Base-by-base conservation (phyloP, 1,140 invertebrate species). In the Macrosteles quadrilineatus region DNA sequence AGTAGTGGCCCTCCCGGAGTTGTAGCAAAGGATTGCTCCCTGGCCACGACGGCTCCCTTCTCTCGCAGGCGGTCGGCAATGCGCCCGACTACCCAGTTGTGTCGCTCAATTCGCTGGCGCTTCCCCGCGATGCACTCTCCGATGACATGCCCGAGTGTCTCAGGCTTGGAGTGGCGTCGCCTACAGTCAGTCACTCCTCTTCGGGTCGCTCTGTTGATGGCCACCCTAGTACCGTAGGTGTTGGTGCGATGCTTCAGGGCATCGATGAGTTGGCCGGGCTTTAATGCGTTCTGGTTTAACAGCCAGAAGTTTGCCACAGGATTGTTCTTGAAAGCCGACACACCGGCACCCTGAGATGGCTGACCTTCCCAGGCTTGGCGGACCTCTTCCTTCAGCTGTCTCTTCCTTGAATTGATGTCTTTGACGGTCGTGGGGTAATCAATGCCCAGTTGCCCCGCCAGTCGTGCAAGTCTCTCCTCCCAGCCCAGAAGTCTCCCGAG, bases 271-370 rank as follows among this genome's bases (percentile, higher is more conserved):
- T 59, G 25, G 3, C 21, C 55, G 11, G 14, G 25, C 11, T 27
- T 6, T 59, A 59, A 27, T 12, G 47, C 47, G 2, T 17, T n/a
- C 47, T 50, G 47, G 47, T 50, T 50, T n/a, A 50, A n/a, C 3
- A 50, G 47, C 47, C 14, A 50, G 3, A 50, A 50, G 21, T 19
- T 50, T 50, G 47, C 14, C 4, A 36, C 14, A 36, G 32, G 32
- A 36, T 14, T 36, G 6, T 50, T n/a, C 21, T 50, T 50, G 21
- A 50, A 50, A 50, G 4, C 47, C 47, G 3, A 4, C 3, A 50
- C 47, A 3, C 47, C 47, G 47, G n/a, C 47, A 21, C 47, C 21
- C 47, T 50, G 47, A 50, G 47, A 40, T n/a, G n/a, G n/a, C n/a
- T n/a, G n/a, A n/a, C n/a, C 32, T 14, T 36, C 47, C n/a, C n/a